These are phyloP conservation scores for Drosophila rellima DNA, from an alignment of 2,888 invertebrate genomes.

Conservation along the genomic window DNA sequence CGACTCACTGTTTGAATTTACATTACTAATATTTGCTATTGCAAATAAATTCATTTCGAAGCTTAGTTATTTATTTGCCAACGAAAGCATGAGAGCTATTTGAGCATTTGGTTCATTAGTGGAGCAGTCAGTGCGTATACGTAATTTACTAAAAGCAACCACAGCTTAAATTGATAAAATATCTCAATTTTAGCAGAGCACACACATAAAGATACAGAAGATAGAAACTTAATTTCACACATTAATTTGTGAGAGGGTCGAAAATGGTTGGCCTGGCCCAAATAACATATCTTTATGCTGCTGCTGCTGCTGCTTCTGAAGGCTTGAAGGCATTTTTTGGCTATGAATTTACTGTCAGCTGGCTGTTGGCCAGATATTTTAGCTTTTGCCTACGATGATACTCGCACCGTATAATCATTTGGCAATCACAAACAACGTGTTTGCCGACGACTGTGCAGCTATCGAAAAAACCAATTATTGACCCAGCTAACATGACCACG, in stretches of 20 bases:
- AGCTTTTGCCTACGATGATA: conserved; percentile 50
- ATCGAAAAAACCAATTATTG: conserved; percentile 74
- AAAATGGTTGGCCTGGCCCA: conserved; percentile 14
- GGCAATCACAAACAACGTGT: conserved; percentile 77
- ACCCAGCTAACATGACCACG: conserved; percentile 76
- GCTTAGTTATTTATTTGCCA: conserved; percentile 30
- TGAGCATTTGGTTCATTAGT: conserved; percentile 47
- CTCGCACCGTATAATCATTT: conserved; percentile 76
- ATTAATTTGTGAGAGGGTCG: conserved; percentile 39
- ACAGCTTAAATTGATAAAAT: conserved; percentile 54
- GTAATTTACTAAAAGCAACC: conserved; percentile 43
- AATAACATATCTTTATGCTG: conserved; percentile 24
- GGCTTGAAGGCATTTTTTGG: conserved; percentile 15
- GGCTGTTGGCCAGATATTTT: conserved; percentile 40
- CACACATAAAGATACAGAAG: conserved; percentile 1
- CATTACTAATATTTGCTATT: not conserved
- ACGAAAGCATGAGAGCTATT: conserved; percentile 37
- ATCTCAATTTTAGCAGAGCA: conserved; percentile 34
- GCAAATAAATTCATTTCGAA: conserved; percentile 6
- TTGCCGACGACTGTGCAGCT: conserved; percentile 54
- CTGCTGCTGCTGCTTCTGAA: not conserved
- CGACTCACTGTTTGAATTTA: too few relatives aligned
- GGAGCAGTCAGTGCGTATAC: conserved; percentile 40
- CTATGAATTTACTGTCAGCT: conserved; percentile 35
- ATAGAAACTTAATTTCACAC: conserved; percentile 50